Evolutionary conservation across 2,113 vertebrate genomes (phyloP), one percentile per base, ranked within the genome.

Genomic region (Corythornis cristatus): DNA sequence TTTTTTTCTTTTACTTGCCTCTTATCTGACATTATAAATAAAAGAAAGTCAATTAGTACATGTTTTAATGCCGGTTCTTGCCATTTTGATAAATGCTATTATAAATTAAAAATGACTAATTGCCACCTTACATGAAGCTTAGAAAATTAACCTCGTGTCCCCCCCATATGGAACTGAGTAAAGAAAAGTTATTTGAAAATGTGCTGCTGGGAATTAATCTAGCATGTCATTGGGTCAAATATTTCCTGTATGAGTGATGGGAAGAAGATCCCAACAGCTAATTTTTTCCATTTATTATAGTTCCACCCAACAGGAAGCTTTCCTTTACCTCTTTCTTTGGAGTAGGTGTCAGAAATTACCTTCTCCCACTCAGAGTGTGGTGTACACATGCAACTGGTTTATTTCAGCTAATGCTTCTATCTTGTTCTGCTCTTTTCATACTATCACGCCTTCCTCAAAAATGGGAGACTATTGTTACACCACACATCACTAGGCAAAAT

Each of bases 41-140:
- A 67, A 85, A 46, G 20, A 33, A 89, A 94, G 53, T 84, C 60
- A 88, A 80, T 93, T 86, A 74, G 25, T 56, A 67, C 40, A 62
- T 54, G 37, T 75, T 79, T 93, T 68, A 88, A 51, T 75, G 19
- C 22, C 2, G 0, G 61, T 67, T 88, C 53, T 86, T 23, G 1
- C 35, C 58, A 86, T 35, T 84, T 94, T 78, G 70, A 88, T 68
- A 88, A 91, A 94, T 83, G 73, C 40, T 26, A 78, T 75, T 93
- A 72, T 57, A 92, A 93, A 90, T 31, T 28, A 87, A 89, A 95
- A 89, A 82, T 82, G 0, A 73, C 19, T 89, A 68, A 90, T 68
- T 75, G 35, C 26, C 72, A 43, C 57, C 57, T 78, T 68, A 84
- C 26, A n/a, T 33, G 31, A 45, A 79, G 37, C n/a, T 75, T 87